phyloP scores from a whole-genome alignment of 2,888 invertebrate genomes.

The Latrodectus hesperus region DNA sequence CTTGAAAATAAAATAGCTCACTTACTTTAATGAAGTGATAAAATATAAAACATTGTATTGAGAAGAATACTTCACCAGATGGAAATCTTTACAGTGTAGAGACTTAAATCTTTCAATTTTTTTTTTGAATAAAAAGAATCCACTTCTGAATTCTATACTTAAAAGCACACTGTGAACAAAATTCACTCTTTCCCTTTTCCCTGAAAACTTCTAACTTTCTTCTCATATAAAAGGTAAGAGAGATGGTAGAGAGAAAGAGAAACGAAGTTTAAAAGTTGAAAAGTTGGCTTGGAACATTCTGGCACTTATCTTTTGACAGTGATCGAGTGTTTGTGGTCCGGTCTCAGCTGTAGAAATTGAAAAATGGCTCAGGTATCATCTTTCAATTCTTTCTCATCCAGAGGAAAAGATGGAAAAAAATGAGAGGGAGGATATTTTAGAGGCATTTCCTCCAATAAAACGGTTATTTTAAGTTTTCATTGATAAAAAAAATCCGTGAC shows the following conservation, averaged over 20 bases:
- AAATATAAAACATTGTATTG: no score
- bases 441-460: conserved; percentile 53
- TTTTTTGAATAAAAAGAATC: neutral
- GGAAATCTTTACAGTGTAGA: no score
- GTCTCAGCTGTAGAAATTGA: conserved; percentile 62
- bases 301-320: conserved; percentile 65
- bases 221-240: conserved; percentile 17
- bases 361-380: conserved; percentile 63
- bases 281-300: conserved; percentile 57
- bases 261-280: conserved; percentile 58
- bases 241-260: conserved; percentile 33
- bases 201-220: neutral
- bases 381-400: conserved; percentile 59
- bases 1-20: no score
- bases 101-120: no score
- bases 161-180: neutral
- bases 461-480: conserved; percentile 63
- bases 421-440: conserved; percentile 33
- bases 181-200: neutral
- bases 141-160: neutral
- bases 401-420: conserved; percentile 13
- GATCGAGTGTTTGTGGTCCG: conserved; percentile 60
- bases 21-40: no score
- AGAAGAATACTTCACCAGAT: no score
- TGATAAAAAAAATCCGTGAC: conserved; percentile 49